Base-by-base conservation (phyloP, 1,140 invertebrate species). In the Reticulitermes speratus region DNA sequence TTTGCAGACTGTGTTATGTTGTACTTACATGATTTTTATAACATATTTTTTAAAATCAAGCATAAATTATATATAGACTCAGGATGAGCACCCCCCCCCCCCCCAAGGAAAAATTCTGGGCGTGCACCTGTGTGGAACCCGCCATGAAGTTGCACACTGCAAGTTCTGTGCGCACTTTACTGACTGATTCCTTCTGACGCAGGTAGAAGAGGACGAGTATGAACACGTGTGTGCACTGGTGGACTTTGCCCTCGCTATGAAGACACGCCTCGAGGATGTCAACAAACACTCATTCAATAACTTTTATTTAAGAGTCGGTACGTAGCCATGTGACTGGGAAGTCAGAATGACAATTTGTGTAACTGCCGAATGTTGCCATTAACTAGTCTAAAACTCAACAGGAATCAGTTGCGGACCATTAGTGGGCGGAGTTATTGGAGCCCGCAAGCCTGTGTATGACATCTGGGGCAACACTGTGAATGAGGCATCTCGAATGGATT, bases 381-480 rank as follows among this genome's bases (percentile, higher is more conserved):
- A 82, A 82, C 25, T 12, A 82, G 6, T n/a, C 25, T 1, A 16
- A 82, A 82, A 25, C n/a, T 75, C 14, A 11, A 30, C 88, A 96
- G 96, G 95, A 32, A 97, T 99, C 82, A 97, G 97, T 89, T 96
- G 97, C 89, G 98, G 98, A 0, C 97, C 98, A 0, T 91, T 99
- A 5, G 98, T 99, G 0, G 98, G 98, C 85, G 98, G 98, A 3
- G 98, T 99, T 0, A 99, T 99, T 88, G 98, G 98, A 1, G 98
- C 98, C 0, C 94, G 97, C 45, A 99, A 99, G 90, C 98, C 98
- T 0, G 98, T 99, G 86, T 99, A 98, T 91, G 98, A 99, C 90
- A 98, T 99, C 87, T 99, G 98, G 98, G 98, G 98, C 0, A 96
- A 98, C 90, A 98, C 98, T 1, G 98, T 99, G 0, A 99, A 99